Percentiles rank a stretch among this genome's conserved stretches.
Evolutionary conservation across 1,140 invertebrate species (phyloP).

Genomic region (Panagrolaimus sp.): DNA sequence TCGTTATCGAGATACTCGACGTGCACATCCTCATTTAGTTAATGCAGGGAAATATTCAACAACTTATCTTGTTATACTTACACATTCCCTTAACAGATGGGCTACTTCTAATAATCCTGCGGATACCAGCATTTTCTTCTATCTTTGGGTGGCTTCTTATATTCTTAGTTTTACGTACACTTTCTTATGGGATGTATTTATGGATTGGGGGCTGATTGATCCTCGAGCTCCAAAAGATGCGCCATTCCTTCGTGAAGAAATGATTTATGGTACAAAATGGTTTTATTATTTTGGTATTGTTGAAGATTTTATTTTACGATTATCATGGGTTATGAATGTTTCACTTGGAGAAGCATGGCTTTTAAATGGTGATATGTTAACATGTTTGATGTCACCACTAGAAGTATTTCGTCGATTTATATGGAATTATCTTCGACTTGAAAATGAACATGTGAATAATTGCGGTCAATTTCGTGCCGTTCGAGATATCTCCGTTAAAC

Average conservation of each 20-base stretch:
- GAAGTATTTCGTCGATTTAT: conserved; percentile 94
- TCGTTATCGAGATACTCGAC: conserved; percentile 70
- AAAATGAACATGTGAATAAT: conserved; percentile 99
- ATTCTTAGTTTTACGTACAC: conserved; percentile 65
- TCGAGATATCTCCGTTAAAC: conserved; percentile 92
- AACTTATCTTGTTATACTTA: conserved; percentile 71
- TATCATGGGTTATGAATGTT: conserved; percentile 80
- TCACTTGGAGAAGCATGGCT: conserved; percentile 76
- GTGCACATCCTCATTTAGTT: conserved; percentile 86
- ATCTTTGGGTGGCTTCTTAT: conserved; percentile 54
- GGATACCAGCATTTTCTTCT: conserved; percentile 46
- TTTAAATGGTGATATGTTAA: conserved; percentile 76
- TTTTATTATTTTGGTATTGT: conserved; percentile 96
- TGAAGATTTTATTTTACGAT: conserved; percentile 86
- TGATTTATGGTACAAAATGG: conserved; percentile 64
- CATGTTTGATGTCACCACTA: conserved; percentile 77
- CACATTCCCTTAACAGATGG: conserved; percentile 66
- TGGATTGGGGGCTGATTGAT: conserved; percentile 97
- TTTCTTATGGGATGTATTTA: conserved; percentile 88
- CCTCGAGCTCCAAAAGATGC: conserved; percentile 66
- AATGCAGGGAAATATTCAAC: conserved; percentile 98
- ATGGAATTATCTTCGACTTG: conserved; percentile 98
- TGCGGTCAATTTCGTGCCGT: conserved; percentile 98
- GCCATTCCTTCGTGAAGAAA: conserved; percentile 69
- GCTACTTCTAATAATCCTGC: conserved; percentile 32